phyloP scores from a whole-genome alignment of 2,113 vertebrate genomes.

The Loxodonta africana region DNA sequence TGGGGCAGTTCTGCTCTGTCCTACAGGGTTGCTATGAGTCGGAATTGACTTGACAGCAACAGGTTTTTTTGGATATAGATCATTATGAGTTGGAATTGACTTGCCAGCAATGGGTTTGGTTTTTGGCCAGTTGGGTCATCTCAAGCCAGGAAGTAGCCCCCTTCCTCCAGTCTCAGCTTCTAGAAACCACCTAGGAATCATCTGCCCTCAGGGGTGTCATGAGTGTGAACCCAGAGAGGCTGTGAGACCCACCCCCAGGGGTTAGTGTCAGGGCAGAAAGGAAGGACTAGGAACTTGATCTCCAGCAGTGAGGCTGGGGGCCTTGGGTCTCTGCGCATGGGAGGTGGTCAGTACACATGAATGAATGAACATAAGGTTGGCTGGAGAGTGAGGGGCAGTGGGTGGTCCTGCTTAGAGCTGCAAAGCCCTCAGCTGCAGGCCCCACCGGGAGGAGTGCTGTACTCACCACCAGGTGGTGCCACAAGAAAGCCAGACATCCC shows the following conservation, averaged over 20 bases:
- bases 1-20: no score
- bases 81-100: background rate
- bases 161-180: background rate
- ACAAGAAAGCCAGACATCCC: slow-evolving; percentile 58
- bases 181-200: background rate
- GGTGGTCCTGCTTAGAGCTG: accelerated
- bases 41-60: no score
- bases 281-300: background rate
- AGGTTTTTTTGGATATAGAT: no score
- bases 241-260: background rate
- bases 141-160: background rate
- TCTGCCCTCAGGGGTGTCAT: background rate
- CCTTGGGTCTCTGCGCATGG: background rate
- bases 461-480: slow-evolving; percentile 76
- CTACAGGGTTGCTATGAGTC: no score
- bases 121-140: background rate
- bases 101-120: background rate
- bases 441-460: accelerated
- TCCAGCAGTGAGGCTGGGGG: background rate
- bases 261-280: background rate
- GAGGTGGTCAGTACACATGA: no score
- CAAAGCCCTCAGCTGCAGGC: accelerated
- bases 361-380: background rate
- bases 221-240: background rate
- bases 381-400: background rate